Evolutionary conservation across 53 echinoderm and acorn worm species (phyloP).

Genomic region (Antedon mediterranea): DNA sequence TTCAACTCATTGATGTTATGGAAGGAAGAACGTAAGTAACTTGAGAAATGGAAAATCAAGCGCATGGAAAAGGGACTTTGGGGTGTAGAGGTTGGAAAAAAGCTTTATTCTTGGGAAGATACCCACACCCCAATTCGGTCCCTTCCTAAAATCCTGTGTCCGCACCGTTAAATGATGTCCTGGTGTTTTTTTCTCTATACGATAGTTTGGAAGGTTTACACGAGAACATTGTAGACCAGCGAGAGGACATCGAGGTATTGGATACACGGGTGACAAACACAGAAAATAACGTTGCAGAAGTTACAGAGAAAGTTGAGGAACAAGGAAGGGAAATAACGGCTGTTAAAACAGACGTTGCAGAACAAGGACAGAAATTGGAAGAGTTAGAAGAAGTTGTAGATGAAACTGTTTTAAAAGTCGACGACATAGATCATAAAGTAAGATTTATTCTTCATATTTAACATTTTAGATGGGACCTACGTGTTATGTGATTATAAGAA

Average conservation of each 20-base stretch:
- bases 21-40: slow-evolving; percentile 73
- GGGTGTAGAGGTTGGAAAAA: too few species aligned
- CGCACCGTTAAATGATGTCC: background rate
- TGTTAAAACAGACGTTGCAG: slow-evolving; percentile 56
- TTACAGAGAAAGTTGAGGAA: slow-evolving; percentile 54
- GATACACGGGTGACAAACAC: slow-evolving; percentile 49
- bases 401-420: slow-evolving; percentile 62
- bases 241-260: slow-evolving; percentile 53
- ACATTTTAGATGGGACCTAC: too few species aligned
- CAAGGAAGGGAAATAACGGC: slow-evolving; percentile 54
- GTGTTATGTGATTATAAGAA: too few species aligned
- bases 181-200: background rate
- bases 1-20: slow-evolving; percentile 54
- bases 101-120: too few species aligned
- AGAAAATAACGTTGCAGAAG: slow-evolving; percentile 46
- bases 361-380: slow-evolving; percentile 72
- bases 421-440: slow-evolving; percentile 93
- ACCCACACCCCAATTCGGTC: too few species aligned
- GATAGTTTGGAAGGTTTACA: slow-evolving; percentile 45
- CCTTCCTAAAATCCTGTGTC: too few species aligned
- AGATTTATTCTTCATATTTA: too few species aligned
- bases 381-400: slow-evolving; percentile 69
- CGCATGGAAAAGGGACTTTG: too few species aligned
- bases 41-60: too few species aligned
- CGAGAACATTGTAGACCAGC: slow-evolving; percentile 48